Conservation (phyloP, 2,113 vertebrate species). For the Phoenicopterus ruber region DNA sequence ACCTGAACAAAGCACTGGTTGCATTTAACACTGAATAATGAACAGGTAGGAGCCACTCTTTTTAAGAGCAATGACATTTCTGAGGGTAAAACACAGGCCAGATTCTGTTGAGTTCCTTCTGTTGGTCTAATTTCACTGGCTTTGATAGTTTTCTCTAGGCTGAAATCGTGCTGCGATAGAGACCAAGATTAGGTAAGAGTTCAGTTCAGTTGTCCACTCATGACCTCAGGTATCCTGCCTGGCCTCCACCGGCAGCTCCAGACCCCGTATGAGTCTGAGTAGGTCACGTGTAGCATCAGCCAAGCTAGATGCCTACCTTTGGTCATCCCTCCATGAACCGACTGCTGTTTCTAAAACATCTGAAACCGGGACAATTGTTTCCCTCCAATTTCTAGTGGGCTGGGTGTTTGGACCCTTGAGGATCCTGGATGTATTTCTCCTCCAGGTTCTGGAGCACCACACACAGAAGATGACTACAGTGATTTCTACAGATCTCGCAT, state of each 20-base stretch:
- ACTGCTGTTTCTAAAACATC: background rate
- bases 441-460: background rate
- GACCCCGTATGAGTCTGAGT: background rate
- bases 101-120: background rate
- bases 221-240: background rate
- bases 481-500: background rate
- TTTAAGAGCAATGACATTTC: background rate
- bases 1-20: background rate
- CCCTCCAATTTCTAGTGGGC: background rate
- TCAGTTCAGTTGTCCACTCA: background rate
- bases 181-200: background rate
- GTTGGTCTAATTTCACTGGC: background rate
- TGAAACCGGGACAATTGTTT: background rate
- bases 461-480: background rate
- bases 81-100: background rate
- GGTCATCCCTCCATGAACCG: background rate
- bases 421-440: background rate
- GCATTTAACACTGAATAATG: background rate
- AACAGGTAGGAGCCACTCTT: background rate
- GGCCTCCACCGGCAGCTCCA: background rate
- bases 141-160: background rate
- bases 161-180: background rate
- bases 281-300: background rate
- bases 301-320: background rate
- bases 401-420: background rate